Percentiles rank a stretch among this genome's conserved stretches.
phyloP scores from a whole-genome alignment of 2,797 vertebrate species.

The Orientallactaga sibirica region DNA sequence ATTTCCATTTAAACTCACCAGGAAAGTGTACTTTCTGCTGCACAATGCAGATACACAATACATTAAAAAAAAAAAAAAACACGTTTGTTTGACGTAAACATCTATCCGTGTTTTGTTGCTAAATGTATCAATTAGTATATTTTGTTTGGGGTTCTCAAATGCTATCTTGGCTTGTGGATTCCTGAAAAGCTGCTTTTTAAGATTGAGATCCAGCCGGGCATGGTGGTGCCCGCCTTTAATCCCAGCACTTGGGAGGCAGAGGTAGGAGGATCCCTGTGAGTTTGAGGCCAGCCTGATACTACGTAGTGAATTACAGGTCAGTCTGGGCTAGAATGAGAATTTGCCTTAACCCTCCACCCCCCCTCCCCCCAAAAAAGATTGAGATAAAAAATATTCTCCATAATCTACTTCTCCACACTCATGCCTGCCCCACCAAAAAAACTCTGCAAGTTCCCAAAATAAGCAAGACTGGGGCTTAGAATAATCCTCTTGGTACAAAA shows the following conservation, averaged over 20 bases:
- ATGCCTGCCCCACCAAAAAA: neutral
- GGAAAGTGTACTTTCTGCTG: neutral
- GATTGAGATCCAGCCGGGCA: neutral
- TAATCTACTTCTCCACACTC: neutral
- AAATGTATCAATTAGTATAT: neutral
- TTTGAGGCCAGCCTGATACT: too few species aligned
- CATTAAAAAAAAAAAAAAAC: neutral
- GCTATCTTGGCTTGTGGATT: neutral
- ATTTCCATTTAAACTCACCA: conserved; percentile 34
- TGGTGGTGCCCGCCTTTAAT: too few species aligned
- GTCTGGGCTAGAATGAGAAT: too few species aligned
- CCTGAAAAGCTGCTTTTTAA: neutral
- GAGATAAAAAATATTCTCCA: neutral
- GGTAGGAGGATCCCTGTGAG: too few species aligned
- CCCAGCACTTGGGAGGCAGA: too few species aligned
- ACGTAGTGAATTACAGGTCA: too few species aligned
- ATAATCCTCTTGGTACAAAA: neutral
- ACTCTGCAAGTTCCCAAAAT: neutral
- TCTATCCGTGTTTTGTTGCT: neutral
- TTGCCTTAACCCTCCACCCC: too few species aligned
- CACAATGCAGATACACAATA: neutral
- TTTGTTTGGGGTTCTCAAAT: conserved; percentile 18
- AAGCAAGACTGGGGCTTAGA: conserved; percentile 35
- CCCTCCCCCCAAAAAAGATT: neutral
- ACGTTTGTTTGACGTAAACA: conserved; percentile 38